Evolutionary conservation across 2,113 vertebrate genomes (phyloP).

Genomic region (Thinocorus orbignyianus): DNA sequence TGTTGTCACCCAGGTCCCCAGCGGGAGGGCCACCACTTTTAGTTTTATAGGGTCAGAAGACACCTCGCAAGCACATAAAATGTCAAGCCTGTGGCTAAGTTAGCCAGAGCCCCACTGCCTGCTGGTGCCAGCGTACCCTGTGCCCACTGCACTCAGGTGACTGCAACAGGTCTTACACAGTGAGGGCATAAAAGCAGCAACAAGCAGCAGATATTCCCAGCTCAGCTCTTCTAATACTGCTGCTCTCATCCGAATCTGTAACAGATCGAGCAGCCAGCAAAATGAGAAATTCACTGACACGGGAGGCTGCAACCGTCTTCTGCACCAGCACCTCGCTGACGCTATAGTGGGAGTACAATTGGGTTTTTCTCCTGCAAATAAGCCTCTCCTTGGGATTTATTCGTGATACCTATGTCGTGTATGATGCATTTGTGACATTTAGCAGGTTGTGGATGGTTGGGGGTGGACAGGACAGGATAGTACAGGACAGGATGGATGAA

Average conservation of each 20-base stretch:
- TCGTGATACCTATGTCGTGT: background rate
- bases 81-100: background rate
- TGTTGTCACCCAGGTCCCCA: background rate
- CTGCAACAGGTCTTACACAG: background rate
- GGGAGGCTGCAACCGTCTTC: background rate
- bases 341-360: background rate
- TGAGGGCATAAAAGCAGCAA: accelerated
- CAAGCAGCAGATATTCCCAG: background rate
- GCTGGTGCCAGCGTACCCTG: accelerated
- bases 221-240: background rate
- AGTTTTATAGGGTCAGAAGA: background rate
- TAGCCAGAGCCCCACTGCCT: background rate
- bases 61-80: background rate
- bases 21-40: accelerated
- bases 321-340: background rate
- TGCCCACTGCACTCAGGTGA: accelerated
- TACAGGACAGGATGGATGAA: background rate
- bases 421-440: background rate
- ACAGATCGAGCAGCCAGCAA: background rate
- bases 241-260: background rate
- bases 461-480: background rate
- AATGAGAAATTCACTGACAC: background rate
- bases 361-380: background rate
- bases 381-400: background rate
- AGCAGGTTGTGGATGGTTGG: background rate